A percentile compares a stretch with the other conserved stretches of the same genome.
phyloP scores from a whole-genome alignment of 1,140 invertebrate species.

The Amphibalanus amphitrite region DNA sequence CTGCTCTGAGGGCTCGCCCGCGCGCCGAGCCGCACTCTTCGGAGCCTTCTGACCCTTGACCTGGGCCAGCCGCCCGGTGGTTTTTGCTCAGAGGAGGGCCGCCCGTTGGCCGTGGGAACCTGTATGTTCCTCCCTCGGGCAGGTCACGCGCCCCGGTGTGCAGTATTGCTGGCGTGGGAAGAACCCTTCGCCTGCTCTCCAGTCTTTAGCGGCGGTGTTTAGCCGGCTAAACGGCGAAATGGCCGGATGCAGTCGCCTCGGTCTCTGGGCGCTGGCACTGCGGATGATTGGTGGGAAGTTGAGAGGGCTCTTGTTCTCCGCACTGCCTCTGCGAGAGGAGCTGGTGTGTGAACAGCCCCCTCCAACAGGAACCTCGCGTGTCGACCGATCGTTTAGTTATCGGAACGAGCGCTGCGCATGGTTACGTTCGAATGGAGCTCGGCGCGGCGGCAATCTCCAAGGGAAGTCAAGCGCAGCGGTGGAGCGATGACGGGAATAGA shows the following conservation, averaged over 20 bases:
- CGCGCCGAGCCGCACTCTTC: too few relatives aligned
- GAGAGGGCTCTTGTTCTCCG: too few relatives aligned
- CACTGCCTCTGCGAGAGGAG: too few relatives aligned
- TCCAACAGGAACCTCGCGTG: not conserved
- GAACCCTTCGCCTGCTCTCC: not conserved
- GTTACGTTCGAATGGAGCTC: too few relatives aligned
- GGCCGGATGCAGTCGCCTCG: not conserved
- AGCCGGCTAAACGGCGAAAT: not conserved
- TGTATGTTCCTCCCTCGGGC: too few relatives aligned
- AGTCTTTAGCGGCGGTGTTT: not conserved
- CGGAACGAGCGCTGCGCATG: too few relatives aligned
- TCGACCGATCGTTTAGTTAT: not conserved
- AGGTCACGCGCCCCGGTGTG: not conserved
- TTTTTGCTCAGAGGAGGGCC: not conserved
- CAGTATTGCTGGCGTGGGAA: not conserved
- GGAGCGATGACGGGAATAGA: too few relatives aligned
- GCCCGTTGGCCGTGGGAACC: not conserved
- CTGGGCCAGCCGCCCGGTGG: not conserved
- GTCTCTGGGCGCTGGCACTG: too few relatives aligned
- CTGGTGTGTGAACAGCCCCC: not conserved
- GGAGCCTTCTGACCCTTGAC: not conserved
- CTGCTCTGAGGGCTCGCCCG: not conserved
- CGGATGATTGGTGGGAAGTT: too few relatives aligned
- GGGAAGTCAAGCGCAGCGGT: too few relatives aligned
- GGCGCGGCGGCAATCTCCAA: too few relatives aligned